Evolutionary conservation across 2,888 invertebrate genomes (phyloP).

Genomic region (Synanthedon tipuliformis): DNA sequence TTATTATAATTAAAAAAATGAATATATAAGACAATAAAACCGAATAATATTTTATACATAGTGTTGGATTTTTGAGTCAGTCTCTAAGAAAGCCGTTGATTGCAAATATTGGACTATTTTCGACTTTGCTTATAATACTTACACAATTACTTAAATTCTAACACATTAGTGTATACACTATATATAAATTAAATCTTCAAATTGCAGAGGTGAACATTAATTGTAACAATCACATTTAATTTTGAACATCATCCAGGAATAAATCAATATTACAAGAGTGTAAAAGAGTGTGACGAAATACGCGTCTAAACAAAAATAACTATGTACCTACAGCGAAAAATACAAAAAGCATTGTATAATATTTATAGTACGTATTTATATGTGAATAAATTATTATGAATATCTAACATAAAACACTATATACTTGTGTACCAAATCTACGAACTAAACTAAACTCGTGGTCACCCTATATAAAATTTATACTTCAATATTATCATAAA

Average conservation of each 20-base stretch:
- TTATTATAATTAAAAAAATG: too few species aligned
- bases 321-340: too few species aligned
- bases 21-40: too few species aligned
- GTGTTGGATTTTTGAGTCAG: neutral
- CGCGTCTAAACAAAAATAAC: too few species aligned
- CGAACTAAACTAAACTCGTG: too few species aligned
- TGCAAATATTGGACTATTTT: neutral
- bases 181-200: neutral
- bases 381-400: neutral
- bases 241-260: neutral
- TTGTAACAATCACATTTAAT: conserved; percentile 9
- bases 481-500: too few species aligned
- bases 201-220: conserved; percentile 14
- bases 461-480: too few species aligned
- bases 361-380: too few species aligned
- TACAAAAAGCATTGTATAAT: too few species aligned
- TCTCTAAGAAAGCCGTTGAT: neutral
- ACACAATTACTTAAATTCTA: neutral
- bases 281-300: too few species aligned
- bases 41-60: too few species aligned
- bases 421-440: neutral
- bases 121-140: neutral
- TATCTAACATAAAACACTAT: neutral
- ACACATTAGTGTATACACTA: neutral
- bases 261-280: too few species aligned